phyloP scores from a whole-genome alignment of 2,888 invertebrate species.

The Eulithis prunata region DNA sequence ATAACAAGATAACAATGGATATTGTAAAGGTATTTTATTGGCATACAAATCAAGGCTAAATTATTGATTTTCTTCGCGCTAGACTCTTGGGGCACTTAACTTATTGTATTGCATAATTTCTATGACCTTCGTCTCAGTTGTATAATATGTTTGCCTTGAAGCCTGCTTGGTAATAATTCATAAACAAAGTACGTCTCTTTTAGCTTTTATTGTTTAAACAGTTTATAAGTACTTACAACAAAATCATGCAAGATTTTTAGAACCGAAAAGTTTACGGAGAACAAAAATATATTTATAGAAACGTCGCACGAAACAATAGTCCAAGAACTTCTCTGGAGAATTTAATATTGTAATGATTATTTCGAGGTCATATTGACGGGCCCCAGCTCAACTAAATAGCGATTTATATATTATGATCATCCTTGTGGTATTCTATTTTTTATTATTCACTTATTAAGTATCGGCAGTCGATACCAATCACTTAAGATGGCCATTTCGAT shows the following conservation, averaged over 20 bases:
- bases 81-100: neutral
- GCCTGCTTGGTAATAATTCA: neutral
- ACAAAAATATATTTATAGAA: slow-evolving; percentile 2
- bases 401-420: too few species aligned
- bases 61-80: neutral
- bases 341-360: neutral
- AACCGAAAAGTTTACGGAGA: neutral
- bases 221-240: neutral
- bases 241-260: neutral
- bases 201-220: neutral
- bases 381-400: neutral
- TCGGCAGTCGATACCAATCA: too few species aligned
- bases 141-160: neutral
- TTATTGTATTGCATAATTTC: neutral
- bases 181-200: too few species aligned
- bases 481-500: too few species aligned
- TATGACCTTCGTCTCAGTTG: neutral
- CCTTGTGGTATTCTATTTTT: neutral
- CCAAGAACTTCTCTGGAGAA: slow-evolving; percentile 3
- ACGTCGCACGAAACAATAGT: neutral
- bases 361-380: neutral
- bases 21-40: neutral
- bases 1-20: too few species aligned
- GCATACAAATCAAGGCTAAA: neutral
- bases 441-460: too few species aligned